Conservation (phyloP, 2,888 invertebrate species). For the Parnassius mnemosyne region DNA sequence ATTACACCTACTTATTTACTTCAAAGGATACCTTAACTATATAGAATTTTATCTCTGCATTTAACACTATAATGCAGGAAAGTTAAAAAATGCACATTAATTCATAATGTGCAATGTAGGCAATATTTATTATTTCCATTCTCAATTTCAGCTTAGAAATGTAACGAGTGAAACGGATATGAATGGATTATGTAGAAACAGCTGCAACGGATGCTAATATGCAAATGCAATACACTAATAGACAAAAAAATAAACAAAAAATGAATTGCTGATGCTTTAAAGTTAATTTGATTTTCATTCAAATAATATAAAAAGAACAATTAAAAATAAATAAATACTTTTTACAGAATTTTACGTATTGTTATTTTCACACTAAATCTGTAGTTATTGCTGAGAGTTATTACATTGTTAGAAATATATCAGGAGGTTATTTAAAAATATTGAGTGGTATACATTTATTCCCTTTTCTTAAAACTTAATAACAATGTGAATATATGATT, state of each 20-base stretch:
- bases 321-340: no score
- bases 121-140: conserved; percentile 15
- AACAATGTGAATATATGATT: no score
- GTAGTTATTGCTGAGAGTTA: no score
- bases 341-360: no score
- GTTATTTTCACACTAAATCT: no score
- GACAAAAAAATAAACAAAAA: no score
- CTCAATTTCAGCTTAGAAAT: conserved; percentile 13
- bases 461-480: no score
- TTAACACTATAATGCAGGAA: neutral
- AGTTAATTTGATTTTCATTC: no score
- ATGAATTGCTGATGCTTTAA: neutral
- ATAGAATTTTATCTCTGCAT: conserved; percentile 13
- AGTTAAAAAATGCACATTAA: neutral
- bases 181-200: conserved; percentile 14
- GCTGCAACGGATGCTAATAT: conserved; percentile 9
- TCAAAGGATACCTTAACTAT: neutral
- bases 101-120: conserved; percentile 3
- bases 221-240: neutral
- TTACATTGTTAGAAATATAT: no score
- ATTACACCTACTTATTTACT: neutral
- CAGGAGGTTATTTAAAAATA: no score
- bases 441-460: no score
- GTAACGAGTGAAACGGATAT: conserved; percentile 14
- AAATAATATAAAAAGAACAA: no score